Percentiles rank a stretch among this genome's conserved stretches.
These are phyloP conservation scores for Bolborhynchus lineola DNA, from an alignment of 2,113 vertebrate species.

Conservation along the genomic window DNA sequence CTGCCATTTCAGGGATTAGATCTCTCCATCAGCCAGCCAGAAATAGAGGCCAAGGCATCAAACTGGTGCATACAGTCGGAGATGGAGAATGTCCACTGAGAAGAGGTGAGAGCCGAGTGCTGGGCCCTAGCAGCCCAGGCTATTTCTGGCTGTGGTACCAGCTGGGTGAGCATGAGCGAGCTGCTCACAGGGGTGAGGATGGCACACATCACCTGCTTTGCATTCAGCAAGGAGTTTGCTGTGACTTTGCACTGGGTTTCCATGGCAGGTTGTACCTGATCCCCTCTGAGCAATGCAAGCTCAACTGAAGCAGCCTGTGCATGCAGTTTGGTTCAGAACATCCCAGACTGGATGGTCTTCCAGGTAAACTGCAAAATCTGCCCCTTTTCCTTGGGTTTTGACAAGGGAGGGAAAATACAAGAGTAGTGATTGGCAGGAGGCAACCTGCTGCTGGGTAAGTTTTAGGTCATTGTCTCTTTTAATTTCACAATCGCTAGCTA, in stretches of 20 bases:
- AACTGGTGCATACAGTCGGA: background rate
- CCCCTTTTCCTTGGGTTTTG: background rate
- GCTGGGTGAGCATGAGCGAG: background rate
- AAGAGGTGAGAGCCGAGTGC: background rate
- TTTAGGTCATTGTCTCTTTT: slow-evolving; percentile 56
- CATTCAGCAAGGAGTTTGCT: background rate
- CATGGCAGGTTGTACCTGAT: background rate
- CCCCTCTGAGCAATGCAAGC: background rate
- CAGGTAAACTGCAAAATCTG: background rate
- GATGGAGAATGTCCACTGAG: rapidly evolving
- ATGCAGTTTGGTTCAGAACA: background rate
- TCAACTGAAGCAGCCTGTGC: background rate
- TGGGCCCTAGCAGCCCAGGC: background rate
- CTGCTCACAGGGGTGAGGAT: background rate
- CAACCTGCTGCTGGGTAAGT: background rate
- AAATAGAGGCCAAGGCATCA: background rate
- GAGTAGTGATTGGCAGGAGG: background rate
- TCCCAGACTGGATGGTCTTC: background rate
- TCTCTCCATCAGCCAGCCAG: background rate
- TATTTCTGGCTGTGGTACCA: background rate
- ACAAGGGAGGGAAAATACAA: background rate
- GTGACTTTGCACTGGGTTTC: background rate
- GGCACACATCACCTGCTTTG: background rate
- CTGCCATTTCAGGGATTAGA: background rate
- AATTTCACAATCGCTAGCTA: slow-evolving; percentile 40